Base-by-base conservation (phyloP, 1,140 invertebrate genomes). In the Drosophila truncata region DNA sequence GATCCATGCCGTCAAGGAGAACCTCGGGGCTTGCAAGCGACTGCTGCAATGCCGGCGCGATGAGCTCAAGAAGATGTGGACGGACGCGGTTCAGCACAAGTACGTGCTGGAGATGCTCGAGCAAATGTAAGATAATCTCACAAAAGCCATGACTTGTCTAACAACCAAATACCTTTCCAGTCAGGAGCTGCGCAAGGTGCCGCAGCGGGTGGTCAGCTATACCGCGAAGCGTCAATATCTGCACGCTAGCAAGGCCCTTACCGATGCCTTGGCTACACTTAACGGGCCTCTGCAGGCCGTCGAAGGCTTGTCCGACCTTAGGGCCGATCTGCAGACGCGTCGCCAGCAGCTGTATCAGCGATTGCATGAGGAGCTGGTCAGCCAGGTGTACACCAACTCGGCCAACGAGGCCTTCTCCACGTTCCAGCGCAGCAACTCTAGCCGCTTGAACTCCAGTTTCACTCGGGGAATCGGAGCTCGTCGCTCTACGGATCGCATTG, bases 11-110 rank as follows among this genome's bases (percentile, higher is more conserved):
- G 97, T 99, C 1, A 98, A 97, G 91, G 97, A 98, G 69, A 97
- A 98, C 87, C 94, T 99, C 10, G 95, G 96, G 52, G 97, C 97
- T 7, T 99, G 98, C 93, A 98, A 99, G 92, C 96, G 96, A 23
- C 93, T 99, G 31, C 93, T 99, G 44, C 96, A 98, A 69, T 98
- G 98, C 93, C 95, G 97, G 70, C 94, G 98, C 50, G 98, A 99
- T 85, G 98, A 99, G 93, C 93, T 99, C 44, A 96, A 98, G 79
- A 97, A 98, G 83, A 94, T 99, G 55, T 99, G 98, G 97, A 94
- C 97, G 2, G 98, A 99, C 93, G 97, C 97, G 7, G 95, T 99
- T 18, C 97, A 99, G 91, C 98, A 99, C 82, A 98, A 98, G 91
- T 96, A 98, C 92, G 96, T 98, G 69, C 93, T 99, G 20, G 94